These are phyloP conservation scores for Porphyrio hochstetteri DNA, from an alignment of 2,113 vertebrate species.

Conservation along the genomic window DNA sequence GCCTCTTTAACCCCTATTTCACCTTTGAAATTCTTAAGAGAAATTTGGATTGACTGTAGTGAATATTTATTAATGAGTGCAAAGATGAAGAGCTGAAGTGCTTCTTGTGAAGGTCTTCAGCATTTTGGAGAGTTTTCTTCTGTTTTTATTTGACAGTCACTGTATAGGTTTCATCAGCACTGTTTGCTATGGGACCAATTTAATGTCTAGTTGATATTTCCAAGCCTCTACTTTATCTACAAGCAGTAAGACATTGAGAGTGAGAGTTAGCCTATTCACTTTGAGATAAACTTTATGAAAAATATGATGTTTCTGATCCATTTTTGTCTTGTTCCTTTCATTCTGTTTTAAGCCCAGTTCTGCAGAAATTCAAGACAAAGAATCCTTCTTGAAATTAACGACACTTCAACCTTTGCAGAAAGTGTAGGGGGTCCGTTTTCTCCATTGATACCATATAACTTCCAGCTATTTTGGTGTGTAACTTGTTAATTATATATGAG, in stretches of 20 bases:
- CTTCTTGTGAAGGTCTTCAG: background rate
- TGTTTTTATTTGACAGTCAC: background rate
- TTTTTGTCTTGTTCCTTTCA: background rate
- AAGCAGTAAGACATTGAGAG: background rate
- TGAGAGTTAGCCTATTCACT: background rate
- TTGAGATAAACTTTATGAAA: background rate
- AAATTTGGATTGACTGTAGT: background rate
- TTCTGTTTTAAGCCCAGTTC: background rate
- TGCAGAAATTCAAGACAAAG: background rate
- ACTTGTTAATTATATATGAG: background rate
- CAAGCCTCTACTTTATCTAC: background rate
- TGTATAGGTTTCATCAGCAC: background rate
- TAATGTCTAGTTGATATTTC: background rate
- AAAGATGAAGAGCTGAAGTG: background rate
- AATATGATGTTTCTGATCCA: background rate
- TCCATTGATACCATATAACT: background rate
- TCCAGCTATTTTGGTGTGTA: background rate
- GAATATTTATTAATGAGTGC: conserved; percentile 5
- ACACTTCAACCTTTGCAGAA: background rate
- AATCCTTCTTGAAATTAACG: background rate
- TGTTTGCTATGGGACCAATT: background rate
- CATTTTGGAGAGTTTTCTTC: background rate
- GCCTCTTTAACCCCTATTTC: background rate
- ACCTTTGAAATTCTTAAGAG: background rate
- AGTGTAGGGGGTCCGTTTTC: background rate